These are phyloP conservation scores for Lanistes nyassanus DNA, from an alignment of 1,140 invertebrate genomes.

Conservation along the genomic window DNA sequence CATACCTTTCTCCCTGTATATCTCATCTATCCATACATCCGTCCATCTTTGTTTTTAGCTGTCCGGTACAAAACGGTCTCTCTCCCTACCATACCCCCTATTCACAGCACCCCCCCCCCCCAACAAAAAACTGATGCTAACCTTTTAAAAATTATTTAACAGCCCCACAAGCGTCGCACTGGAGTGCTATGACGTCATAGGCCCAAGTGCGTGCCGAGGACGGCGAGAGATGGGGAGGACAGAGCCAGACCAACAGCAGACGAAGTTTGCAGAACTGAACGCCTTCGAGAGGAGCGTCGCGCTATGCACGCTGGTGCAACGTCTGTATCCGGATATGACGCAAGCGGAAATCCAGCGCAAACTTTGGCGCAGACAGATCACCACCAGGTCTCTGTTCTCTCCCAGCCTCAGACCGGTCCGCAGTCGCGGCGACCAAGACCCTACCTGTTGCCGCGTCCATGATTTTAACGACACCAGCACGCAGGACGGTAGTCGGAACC, in stretches of 20 bases:
- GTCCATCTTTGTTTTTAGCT: too few relatives aligned
- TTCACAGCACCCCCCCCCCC: too few relatives aligned
- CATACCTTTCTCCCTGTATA: too few relatives aligned
- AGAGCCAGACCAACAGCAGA: slow-evolving; percentile 29
- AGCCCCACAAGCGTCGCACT: slow-evolving; percentile 26
- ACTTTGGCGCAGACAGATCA: slow-evolving; percentile 39
- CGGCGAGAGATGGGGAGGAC: slow-evolving; percentile 37
- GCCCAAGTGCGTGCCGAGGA: slow-evolving; percentile 39
- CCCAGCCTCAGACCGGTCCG: slow-evolving; percentile 11
- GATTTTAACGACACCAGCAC: not conserved
- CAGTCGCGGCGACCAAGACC: slow-evolving; percentile 14
- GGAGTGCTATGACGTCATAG: slow-evolving; percentile 48
- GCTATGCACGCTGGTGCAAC: slow-evolving; percentile 34
- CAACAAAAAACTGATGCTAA: too few relatives aligned
- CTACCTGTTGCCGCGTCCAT: too few relatives aligned
- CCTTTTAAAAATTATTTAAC: too few relatives aligned
- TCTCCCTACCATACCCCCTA: too few relatives aligned
- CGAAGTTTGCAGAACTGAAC: slow-evolving; percentile 41
- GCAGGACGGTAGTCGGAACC: not conserved
- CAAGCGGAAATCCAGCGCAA: slow-evolving; percentile 41
- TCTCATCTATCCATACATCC: too few relatives aligned
- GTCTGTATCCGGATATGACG: slow-evolving; percentile 34
- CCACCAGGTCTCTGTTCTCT: slow-evolving; percentile 14
- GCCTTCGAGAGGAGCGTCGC: slow-evolving; percentile 36
- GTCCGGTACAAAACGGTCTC: too few relatives aligned